A percentile compares a stretch with the other conserved stretches of the same genome.
Conservation (phyloP, 2,888 invertebrate species). For the Diadromus collaris region DNA sequence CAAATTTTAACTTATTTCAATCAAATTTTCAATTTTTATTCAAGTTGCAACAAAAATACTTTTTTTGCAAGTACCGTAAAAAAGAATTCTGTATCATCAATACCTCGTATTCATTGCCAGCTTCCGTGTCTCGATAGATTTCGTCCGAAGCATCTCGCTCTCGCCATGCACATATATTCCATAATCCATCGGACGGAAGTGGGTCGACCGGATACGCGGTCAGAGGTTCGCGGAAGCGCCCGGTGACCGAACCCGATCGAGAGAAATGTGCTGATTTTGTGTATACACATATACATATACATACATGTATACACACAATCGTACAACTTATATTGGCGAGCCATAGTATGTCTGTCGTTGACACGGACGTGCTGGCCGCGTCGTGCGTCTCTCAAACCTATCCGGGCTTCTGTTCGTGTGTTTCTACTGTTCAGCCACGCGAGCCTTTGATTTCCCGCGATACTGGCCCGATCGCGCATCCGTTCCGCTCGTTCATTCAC, state of each 20-base stretch:
- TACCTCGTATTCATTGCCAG: not conserved
- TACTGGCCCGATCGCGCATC: slow-evolving; percentile 25
- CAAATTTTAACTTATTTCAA: not conserved
- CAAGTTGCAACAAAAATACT: too few relatives aligned
- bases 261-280: slow-evolving; percentile 36
- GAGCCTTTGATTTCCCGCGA: slow-evolving; percentile 31
- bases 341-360: slow-evolving; percentile 42
- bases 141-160: not conserved
- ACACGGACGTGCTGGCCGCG: slow-evolving; percentile 34
- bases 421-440: slow-evolving; percentile 39
- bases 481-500: slow-evolving; percentile 19
- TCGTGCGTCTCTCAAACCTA: not conserved
- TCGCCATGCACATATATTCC: slow-evolving; percentile 19
- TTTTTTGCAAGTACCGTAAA: too few relatives aligned
- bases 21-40: slow-evolving; percentile 4
- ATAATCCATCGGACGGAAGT: slow-evolving; percentile 51
- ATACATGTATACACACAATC: too few relatives aligned
- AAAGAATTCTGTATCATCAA: not conserved
- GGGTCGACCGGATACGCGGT: slow-evolving; percentile 58
- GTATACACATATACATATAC: slow-evolving; percentile 20
- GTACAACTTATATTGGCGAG: slow-evolving; percentile 34
- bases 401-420: slow-evolving; percentile 19
- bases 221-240: slow-evolving; percentile 43
- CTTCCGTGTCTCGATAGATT: not conserved
- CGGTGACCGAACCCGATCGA: slow-evolving; percentile 29